Conservation (phyloP, 2,113 vertebrate species). For the Phasianus colchicus region DNA sequence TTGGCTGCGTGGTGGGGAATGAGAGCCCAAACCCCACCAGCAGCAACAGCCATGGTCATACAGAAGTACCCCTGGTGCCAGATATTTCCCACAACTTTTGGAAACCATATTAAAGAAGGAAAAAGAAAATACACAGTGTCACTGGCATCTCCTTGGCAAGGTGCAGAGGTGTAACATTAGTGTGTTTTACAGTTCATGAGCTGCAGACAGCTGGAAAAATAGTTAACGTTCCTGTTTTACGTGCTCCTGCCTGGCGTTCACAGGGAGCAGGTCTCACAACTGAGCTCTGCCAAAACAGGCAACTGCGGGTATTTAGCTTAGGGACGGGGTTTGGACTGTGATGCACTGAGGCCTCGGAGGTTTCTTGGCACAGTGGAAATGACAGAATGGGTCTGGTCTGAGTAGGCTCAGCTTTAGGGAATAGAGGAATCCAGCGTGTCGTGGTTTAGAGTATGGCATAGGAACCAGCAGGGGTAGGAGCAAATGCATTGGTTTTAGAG, state of each 20-base stretch:
- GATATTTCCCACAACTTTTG: not conserved
- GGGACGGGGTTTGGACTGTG: not conserved
- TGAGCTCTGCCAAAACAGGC: constrained; percentile 47
- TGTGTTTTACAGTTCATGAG: not conserved
- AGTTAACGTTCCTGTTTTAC: constrained; percentile 33
- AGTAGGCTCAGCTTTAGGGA: not conserved
- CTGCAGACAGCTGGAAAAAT: constrained; percentile 52
- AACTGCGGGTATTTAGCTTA: constrained; percentile 33
- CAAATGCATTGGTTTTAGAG: not conserved
- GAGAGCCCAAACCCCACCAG: not conserved
- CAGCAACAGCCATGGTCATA: not conserved
- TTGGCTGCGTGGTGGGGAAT: not conserved
- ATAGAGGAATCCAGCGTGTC: not conserved
- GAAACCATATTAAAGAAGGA: not conserved
- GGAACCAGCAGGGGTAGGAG: not conserved
- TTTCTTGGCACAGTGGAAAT: not conserved
- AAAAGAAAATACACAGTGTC: not conserved
- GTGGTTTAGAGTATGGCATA: not conserved
- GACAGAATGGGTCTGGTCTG: not conserved
- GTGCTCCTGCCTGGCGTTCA: constrained; percentile 14
- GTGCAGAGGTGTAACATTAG: not conserved
- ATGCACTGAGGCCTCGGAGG: not conserved
- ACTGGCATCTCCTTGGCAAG: constrained; percentile 15
- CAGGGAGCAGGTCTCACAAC: constrained; percentile 31
- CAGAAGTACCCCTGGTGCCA: not conserved